Conservation (phyloP, 2,797 vertebrate genomes). For the Synaphobranchus kaupii region DNA sequence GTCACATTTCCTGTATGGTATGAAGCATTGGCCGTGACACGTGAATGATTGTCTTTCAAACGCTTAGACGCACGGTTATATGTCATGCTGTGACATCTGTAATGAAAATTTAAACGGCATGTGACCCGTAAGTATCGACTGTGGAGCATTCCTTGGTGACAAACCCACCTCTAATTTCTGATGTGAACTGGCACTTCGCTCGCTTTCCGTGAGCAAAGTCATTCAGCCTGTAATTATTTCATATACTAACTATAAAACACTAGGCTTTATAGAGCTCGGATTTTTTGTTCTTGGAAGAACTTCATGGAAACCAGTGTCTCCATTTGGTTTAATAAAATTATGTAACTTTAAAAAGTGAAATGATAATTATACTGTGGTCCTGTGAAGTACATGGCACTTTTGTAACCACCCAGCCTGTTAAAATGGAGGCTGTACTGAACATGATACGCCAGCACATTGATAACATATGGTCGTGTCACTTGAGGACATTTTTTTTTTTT, state of each 20-base stretch:
- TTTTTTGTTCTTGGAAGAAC: conserved; percentile 63
- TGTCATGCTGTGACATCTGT: conserved; percentile 16
- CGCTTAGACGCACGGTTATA: neutral
- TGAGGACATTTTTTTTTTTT: conserved; percentile 23
- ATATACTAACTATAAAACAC: conserved; percentile 47
- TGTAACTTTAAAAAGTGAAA: conserved; percentile 36
- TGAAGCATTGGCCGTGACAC: neutral
- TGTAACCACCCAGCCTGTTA: conserved; percentile 33
- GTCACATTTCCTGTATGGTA: neutral
- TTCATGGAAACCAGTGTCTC: conserved; percentile 70
- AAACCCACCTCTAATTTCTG: neutral
- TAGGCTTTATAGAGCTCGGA: conserved; percentile 63
- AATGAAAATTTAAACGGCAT: conserved; percentile 15
- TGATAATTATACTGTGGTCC: conserved; percentile 34
- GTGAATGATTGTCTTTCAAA: neutral
- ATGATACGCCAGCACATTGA: conserved; percentile 40
- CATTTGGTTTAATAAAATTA: conserved; percentile 42
- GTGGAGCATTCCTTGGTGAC: conserved; percentile 20
- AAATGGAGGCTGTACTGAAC: conserved; percentile 23
- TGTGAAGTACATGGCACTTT: conserved; percentile 31
- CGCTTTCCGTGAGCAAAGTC: conserved; percentile 34
- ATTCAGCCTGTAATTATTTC: conserved; percentile 49
- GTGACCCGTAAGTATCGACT: neutral
- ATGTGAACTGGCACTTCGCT: conserved; percentile 27
- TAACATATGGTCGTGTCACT: conserved; percentile 40